Percentiles rank a stretch among this genome's conserved stretches.
Conservation (phyloP, 1,140 invertebrate genomes). For the Drosophila elegans region DNA sequence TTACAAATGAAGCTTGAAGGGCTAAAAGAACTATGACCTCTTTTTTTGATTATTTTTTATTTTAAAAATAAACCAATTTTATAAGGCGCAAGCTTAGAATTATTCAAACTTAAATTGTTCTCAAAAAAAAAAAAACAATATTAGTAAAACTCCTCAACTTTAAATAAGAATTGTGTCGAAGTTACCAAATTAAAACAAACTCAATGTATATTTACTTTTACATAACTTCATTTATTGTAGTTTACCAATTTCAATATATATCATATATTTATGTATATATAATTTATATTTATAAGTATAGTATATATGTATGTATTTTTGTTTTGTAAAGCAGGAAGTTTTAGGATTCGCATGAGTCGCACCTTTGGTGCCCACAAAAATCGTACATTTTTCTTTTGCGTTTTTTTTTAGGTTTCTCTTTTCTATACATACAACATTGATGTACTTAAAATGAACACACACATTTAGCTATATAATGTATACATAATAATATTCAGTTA, state of each 20-base stretch:
- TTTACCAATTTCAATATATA: conserved; percentile 75
- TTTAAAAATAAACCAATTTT: too few relatives aligned
- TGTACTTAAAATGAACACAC: conserved; percentile 81
- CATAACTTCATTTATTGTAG: conserved; percentile 79
- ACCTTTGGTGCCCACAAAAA: conserved; percentile 74
- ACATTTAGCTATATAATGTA: conserved; percentile 81
- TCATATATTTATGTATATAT: conserved; percentile 66
- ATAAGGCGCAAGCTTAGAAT: too few relatives aligned
- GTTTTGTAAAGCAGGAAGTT: conserved; percentile 81
- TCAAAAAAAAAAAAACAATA: too few relatives aligned
- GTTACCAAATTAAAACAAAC: too few relatives aligned
- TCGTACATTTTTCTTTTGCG: conserved; percentile 40
- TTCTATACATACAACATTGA: conserved; percentile 78
- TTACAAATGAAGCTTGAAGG: too few relatives aligned
- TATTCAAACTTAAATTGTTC: too few relatives aligned
- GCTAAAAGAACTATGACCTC: too few relatives aligned
- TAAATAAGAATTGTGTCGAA: too few relatives aligned
- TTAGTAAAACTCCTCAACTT: too few relatives aligned
- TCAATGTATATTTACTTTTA: conserved; percentile 28
- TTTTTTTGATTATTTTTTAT: too few relatives aligned
- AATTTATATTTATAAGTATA: conserved; percentile 55
- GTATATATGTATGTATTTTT: conserved; percentile 65
- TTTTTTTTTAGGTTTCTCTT: conserved; percentile 53
- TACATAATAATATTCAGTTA: conserved; percentile 80
- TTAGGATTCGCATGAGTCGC: conserved; percentile 77